Percentiles rank a stretch among this genome's conserved stretches.
phyloP scores from a whole-genome alignment of 2,113 vertebrate genomes.

The Microtus pennsylvanicus region DNA sequence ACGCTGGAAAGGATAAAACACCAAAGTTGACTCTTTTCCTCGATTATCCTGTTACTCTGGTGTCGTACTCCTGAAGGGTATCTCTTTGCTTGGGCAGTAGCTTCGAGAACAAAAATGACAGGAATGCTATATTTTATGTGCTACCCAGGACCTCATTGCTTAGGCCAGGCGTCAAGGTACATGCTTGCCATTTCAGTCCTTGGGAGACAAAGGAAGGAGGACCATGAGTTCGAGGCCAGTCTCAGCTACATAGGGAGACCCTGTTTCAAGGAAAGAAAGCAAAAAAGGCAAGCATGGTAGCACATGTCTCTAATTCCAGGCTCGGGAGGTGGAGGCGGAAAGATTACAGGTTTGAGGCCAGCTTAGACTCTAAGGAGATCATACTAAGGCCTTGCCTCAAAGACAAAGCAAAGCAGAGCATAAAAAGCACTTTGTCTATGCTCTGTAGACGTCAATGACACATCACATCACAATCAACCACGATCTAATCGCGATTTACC shows the following conservation, averaged over 20 bases:
- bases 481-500: constrained; percentile 4
- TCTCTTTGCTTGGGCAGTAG: background rate
- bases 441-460: background rate
- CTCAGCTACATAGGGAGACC: background rate
- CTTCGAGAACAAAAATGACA: constrained; percentile 6
- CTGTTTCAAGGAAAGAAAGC: background rate
- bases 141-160: background rate
- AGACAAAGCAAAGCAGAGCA: background rate
- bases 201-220: background rate
- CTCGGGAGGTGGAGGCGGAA: background rate
- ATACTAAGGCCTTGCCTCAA: background rate
- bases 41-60: background rate
- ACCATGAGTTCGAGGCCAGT: background rate
- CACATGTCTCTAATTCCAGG: background rate
- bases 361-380: background rate
- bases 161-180: background rate
- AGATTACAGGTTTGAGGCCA: background rate
- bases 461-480: background rate
- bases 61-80: background rate
- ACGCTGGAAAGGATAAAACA: background rate
- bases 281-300: background rate
- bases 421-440: background rate
- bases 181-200: background rate
- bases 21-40: background rate
- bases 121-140: background rate